Base-by-base conservation (phyloP, 2,113 vertebrate genomes). In the Bufo bufo region DNA sequence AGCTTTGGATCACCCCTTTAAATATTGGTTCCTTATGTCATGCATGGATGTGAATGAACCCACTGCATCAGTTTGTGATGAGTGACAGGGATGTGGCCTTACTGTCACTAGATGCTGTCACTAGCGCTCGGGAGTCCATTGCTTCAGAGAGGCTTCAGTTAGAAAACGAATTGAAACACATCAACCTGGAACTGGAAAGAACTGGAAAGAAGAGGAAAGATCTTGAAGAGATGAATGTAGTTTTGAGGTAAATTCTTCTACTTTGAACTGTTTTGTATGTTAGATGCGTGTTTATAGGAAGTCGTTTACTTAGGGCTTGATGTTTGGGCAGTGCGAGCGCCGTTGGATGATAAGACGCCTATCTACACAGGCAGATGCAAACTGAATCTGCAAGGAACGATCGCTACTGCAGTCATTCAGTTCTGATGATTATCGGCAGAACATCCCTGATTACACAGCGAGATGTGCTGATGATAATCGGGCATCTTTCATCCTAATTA, bases 71-170 rank as follows among this genome's bases (percentile, higher is more conserved):
- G 1, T 47, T 4, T 17, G 43, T 74, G 43, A 47, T 49, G 23
- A 75, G 45, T 49, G 45, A 49, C 47, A 17, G 74, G 14, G 2
- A 3, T 50, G 17, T 33, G 54, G 54, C 33, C 14, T 80, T 43
- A 17, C n/a, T 59, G 1, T 43, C 10, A 92, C 90, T 77, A 94
- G 92, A 89, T 23, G 94, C 94, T 49, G 87, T 95, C 12, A 23
- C 84, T 7, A 95, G 95, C 45, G 96, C 95, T 5, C 89, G 84
- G 3, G 92, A 90, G 20, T 89, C 89, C 0, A 90, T 93, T 61
- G 87, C 90, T 0, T 79, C 82, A 49, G 92, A 96, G 91, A 90
- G 94, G 8, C 91, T 89, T n/a, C 85, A 92, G 49, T 92, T 97
- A 74, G 91, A 90, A 20, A 45, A 3, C 69, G 92, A 92, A 11